These are phyloP conservation scores for Sycophaga agraensis DNA, from an alignment of 1,140 invertebrate genomes.

Conservation along the genomic window DNA sequence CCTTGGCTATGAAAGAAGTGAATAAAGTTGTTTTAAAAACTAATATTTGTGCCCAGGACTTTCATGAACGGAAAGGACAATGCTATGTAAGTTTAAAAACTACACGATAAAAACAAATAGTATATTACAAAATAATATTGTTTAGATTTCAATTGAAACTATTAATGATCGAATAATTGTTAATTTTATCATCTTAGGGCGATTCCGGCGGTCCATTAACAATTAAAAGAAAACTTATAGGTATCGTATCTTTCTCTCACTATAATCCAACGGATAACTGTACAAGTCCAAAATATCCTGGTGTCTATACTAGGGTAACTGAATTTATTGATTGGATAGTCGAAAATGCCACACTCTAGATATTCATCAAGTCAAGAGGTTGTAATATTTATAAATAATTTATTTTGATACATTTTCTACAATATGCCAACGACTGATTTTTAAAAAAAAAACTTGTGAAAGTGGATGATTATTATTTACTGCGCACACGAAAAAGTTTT, in stretches of 20 bases:
- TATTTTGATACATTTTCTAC: too few relatives aligned
- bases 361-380: too few relatives aligned
- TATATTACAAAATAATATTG: not conserved
- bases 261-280: slow-evolving; percentile 12
- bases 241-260: slow-evolving; percentile 16
- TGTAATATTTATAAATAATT: too few relatives aligned
- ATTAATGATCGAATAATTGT: not conserved
- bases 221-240: not conserved
- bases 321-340: slow-evolving; percentile 18
- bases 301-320: slow-evolving; percentile 8
- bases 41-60: slow-evolving; percentile 18
- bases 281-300: slow-evolving; percentile 5
- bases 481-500: too few relatives aligned
- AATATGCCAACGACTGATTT: too few relatives aligned
- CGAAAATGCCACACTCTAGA: not conserved
- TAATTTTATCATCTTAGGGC: not conserved
- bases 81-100: slow-evolving; percentile 3
- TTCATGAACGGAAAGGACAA: slow-evolving; percentile 4
- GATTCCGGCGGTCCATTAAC: slow-evolving; percentile 15
- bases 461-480: too few relatives aligned
- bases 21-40: not conserved
- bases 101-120: too few relatives aligned
- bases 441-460: too few relatives aligned
- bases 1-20: not conserved
- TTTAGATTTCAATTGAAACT: too few relatives aligned